These are phyloP conservation scores for Bombus balteatus DNA, from an alignment of 1,140 invertebrate genomes.

Conservation along the genomic window DNA sequence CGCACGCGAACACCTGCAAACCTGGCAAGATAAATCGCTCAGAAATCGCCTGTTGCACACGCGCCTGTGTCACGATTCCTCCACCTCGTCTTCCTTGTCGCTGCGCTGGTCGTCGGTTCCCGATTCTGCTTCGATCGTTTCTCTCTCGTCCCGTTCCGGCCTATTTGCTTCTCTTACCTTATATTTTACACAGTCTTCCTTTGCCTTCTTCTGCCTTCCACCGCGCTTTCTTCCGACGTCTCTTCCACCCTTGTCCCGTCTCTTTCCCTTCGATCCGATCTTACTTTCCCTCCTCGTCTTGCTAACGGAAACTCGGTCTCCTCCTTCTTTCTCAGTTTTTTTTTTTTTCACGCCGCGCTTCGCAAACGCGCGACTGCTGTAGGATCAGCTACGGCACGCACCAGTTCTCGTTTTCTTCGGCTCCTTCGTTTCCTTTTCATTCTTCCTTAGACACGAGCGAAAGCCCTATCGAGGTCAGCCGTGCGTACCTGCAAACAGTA, in stretches of 20 bases:
- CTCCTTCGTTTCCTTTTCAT: constrained; percentile 54
- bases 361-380: not conserved
- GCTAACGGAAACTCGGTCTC: too few species aligned
- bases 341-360: constrained; percentile 5
- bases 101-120: too few species aligned
- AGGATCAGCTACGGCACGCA: constrained; percentile 11
- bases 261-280: not conserved
- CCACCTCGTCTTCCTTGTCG: constrained; percentile 11
- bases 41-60: constrained; percentile 53
- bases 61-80: constrained; percentile 36
- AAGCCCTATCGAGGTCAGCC: constrained; percentile 36
- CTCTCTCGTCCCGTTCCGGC: not conserved
- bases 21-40: constrained; percentile 44
- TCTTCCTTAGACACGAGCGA: constrained; percentile 30
- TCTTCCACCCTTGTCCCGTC: not conserved
- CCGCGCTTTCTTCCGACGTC: too few species aligned
- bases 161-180: not conserved
- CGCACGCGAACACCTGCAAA: constrained; percentile 57
- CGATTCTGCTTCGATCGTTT: too few species aligned
- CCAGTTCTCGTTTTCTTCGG: constrained; percentile 45
- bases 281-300: too few species aligned
- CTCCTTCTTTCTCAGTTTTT: not conserved
- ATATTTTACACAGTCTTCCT: not conserved
- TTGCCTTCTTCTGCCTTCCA: not conserved
- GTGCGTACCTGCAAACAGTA: constrained; percentile 49